Evolutionary conservation across 2,113 vertebrate species (phyloP), one percentile per base, ranked within the genome.

Genomic region (Prunella himalayana): DNA sequence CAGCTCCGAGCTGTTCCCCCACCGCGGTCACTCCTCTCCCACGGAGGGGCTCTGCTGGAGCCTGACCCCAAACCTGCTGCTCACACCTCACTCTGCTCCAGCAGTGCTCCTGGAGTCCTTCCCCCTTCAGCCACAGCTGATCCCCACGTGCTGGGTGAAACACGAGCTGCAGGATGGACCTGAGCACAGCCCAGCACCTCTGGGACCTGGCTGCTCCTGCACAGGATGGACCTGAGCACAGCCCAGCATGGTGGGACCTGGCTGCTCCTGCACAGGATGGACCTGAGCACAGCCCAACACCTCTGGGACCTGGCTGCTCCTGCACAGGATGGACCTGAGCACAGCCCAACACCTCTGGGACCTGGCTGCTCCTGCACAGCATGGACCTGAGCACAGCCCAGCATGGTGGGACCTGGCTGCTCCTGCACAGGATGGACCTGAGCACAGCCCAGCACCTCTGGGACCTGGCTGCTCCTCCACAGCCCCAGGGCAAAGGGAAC

Each of bases 1-100:
- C 0, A 2, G 57, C 37, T 66, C 42, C 2, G 17, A 57, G 42
- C 28, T 2, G 1, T 10, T 33, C 45, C 39, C 31, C n/a, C 1
- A 0, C 15, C 70, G 28, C 1, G 0, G n/a, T 13, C 13, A 22
- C 56, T 45, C 21, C 61, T 61, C 44, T 28, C 35, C 78, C 64
- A 31, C 3, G 2, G 27, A 68, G 33, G 54, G 63, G 70, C 22
- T 42, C 69, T 90, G 50, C 60, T 79, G 60, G 69, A 75, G 12
- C 39, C 21, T 8, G 31, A 17, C 16, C 79, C 45, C n/a, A n/a
- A 7, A 39, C 3, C 73, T 42, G 49, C 51, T 57, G 79, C 44
- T 63, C 47, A 28, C 70, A 12, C 9, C 51, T 7, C 33, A 12
- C 33, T 31, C 45, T 39, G 33, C 12, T 23, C 33, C 59, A 51